Base-by-base conservation (phyloP, 1,140 invertebrate species). In the Ptiloglossa arizonensis region DNA sequence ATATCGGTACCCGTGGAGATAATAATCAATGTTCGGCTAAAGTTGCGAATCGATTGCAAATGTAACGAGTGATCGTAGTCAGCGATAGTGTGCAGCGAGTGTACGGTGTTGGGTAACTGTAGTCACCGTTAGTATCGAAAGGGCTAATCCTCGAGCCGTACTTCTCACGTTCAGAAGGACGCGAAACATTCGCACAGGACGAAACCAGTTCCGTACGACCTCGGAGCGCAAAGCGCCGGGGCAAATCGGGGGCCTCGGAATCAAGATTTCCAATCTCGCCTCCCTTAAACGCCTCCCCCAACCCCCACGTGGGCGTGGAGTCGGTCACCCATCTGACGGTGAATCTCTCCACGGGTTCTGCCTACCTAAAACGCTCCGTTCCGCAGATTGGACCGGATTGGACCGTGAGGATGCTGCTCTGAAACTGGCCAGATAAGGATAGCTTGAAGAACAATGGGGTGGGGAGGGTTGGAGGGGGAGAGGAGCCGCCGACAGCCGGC, bases 331-430 rank as follows among this genome's bases (percentile, higher is more conserved):
- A 68, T 76, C 72, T 35, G 38, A 69, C 66, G 66, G 67, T 83
- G 73, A 78, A 83, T 84, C 70, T 70, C 60, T 71, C 75, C 70
- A 52, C 52, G 52, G 70, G 76, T 44, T 66, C 64, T 46, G 46
- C 27, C 54, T 50, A 54, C 48, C 59, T 50, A 48, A 70, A 60
- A 24, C 32, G 38, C 69, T 54, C 63, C 64, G 75, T 79, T 79
- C 56, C 54, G 59, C 54, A 83, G 81, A 84, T 84, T 79, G 80
- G 72, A 80, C 41, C 82, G 71, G 76, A 83, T 84, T 79, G 79
- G 62, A 64, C 74, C 79, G 64, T 66, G 69, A 80, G 79, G 80
- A 75, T 81, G 67, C 64, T 82, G 71, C 35, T 41, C 50, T 56
- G 50, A 19, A 41, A 44, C 27, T 22, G 15, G 19, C 48, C 5